Percentiles rank a stretch among this genome's conserved stretches.
phyloP scores from a whole-genome alignment of 2,797 vertebrate species.

The Pygocentrus nattereri region DNA sequence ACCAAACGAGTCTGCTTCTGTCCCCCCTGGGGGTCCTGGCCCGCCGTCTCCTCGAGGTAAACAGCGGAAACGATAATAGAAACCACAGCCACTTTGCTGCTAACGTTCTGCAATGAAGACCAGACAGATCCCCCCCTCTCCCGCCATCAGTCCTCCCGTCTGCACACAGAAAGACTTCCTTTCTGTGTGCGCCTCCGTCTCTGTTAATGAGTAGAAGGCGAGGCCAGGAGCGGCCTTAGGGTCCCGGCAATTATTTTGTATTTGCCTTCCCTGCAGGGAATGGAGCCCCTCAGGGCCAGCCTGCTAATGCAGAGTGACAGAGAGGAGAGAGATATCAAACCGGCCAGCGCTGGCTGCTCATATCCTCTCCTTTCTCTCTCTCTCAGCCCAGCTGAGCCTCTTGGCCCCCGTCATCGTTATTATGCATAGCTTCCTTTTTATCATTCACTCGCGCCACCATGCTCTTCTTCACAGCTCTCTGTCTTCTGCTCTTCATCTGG shows the following conservation, averaged over 20 bases:
- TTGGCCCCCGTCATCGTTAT: constrained; percentile 71
- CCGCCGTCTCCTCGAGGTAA: constrained; percentile 11
- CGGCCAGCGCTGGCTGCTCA: constrained; percentile 50
- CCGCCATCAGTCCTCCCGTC: neutral
- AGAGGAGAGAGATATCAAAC: constrained; percentile 68
- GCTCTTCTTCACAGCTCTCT: constrained; percentile 44
- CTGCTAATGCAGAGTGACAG: constrained; percentile 73
- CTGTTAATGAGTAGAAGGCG: constrained; percentile 50
- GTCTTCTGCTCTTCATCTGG: constrained; percentile 53
- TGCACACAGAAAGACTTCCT: too few species aligned
- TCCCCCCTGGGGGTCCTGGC: neutral
- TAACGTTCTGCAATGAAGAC: neutral
- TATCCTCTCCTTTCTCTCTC: constrained; percentile 43
- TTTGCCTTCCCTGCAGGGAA: constrained; percentile 57
- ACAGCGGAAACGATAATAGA: constrained; percentile 25
- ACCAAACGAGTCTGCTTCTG: constrained; percentile 12
- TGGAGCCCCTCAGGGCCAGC: constrained; percentile 45
- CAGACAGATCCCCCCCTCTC: constrained; percentile 25
- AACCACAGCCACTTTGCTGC: constrained; percentile 4
- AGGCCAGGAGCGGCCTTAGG: constrained; percentile 39
- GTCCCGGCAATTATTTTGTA: constrained; percentile 52
- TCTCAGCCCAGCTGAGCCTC: constrained; percentile 73
- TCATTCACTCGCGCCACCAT: constrained; percentile 33
- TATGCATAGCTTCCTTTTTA: constrained; percentile 76
- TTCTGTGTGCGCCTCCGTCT: constrained; percentile 25